phyloP scores from a whole-genome alignment of 2,797 vertebrate genomes.

The Muraenolepis orangiensis region DNA sequence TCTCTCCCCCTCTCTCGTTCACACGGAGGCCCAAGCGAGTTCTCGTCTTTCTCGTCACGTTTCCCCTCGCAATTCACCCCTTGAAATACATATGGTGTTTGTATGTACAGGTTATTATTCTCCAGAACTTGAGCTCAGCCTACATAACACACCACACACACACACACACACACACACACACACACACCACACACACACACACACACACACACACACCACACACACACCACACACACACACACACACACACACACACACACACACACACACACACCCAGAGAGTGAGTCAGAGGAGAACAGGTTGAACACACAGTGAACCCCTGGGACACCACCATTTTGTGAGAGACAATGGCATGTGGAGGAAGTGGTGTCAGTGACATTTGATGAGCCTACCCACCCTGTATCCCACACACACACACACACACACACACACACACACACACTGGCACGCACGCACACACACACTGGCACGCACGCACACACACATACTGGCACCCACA shows the following conservation, averaged over 20 bases:
- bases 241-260: background rate
- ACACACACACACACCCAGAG: background rate
- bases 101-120: background rate
- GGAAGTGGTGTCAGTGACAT: background rate
- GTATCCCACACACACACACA: background rate
- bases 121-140: conserved; percentile 8
- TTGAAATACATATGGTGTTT: background rate
- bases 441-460: no score
- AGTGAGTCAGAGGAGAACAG: background rate
- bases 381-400: background rate
- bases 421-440: background rate
- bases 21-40: background rate
- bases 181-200: no score
- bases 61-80: background rate
- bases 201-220: no score
- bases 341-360: background rate
- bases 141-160: conserved; percentile 13
- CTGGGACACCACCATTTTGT: background rate
- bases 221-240: no score
- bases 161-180: no score
- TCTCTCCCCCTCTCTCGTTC: background rate
- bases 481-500: background rate
- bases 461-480: background rate
- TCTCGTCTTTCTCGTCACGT: background rate
- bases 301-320: background rate